Conservation (phyloP, 2,888 invertebrate species). For the Salpingus planirostris region DNA sequence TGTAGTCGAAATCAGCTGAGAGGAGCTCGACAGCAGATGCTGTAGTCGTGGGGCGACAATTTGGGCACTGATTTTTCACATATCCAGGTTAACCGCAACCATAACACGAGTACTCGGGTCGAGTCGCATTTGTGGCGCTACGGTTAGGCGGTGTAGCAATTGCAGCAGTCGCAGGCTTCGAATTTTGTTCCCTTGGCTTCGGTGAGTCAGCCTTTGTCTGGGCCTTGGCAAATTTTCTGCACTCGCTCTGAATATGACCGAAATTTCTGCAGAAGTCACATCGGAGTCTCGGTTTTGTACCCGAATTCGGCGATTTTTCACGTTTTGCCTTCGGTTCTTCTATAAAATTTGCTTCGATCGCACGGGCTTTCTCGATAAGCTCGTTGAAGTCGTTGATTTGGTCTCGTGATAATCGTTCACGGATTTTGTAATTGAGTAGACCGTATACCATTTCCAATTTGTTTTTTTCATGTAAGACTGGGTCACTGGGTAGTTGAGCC, state of each 20-base stretch:
- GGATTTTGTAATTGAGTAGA: too few relatives aligned
- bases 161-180: neutral
- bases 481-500: slow-evolving; percentile 4
- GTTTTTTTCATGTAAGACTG: slow-evolving; percentile 3
- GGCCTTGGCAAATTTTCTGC: slow-evolving; percentile 8
- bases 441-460: slow-evolving; percentile 11
- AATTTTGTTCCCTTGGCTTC: neutral
- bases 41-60: slow-evolving; percentile 1
- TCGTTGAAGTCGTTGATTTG: too few relatives aligned
- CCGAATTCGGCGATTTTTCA: too few relatives aligned
- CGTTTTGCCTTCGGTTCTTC: too few relatives aligned
- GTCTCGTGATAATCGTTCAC: too few relatives aligned
- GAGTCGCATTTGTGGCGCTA: neutral
- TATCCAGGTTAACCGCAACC: slow-evolving; percentile 3
- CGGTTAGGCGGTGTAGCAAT: neutral
- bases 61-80: slow-evolving; percentile 4
- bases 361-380: too few relatives aligned
- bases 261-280: slow-evolving; percentile 7
- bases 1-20: neutral
- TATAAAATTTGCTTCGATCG: too few relatives aligned
- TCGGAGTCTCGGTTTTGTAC: slow-evolving; percentile 3
- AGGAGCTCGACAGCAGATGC: neutral
- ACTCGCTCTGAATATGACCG: slow-evolving; percentile 5
- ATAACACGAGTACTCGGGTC: slow-evolving; percentile 3
- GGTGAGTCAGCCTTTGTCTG: neutral